Conservation (phyloP, 2,113 vertebrate species). For the Psilopogon haemacephalus region DNA sequence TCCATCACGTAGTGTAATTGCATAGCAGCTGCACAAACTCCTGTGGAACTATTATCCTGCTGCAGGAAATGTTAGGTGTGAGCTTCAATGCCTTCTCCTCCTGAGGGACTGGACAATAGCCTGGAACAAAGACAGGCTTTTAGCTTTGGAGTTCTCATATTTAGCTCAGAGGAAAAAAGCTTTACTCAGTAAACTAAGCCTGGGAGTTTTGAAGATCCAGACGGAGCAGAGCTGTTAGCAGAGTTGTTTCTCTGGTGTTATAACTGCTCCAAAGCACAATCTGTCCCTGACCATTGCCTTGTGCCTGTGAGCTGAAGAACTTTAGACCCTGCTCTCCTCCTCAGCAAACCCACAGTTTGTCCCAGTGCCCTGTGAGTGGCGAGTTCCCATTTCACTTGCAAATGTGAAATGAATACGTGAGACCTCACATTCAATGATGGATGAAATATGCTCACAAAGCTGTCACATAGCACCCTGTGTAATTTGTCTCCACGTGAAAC, state of each 20-base stretch:
- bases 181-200: neutral
- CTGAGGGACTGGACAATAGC: neutral
- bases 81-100: neutral
- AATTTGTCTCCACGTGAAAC: constrained; percentile 21
- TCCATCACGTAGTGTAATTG: neutral
- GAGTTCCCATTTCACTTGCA: neutral
- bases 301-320: neutral
- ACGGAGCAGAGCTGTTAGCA: neutral
- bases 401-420: neutral
- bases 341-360: neutral
- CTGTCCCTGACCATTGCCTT: neutral
- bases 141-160: neutral
- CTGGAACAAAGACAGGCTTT: neutral
- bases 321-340: neutral
- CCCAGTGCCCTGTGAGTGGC: neutral
- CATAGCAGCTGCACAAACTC: neutral
- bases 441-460: constrained; percentile 24
- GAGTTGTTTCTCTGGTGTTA: neutral
- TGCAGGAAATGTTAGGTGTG: neutral
- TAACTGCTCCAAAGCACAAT: no score
- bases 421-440: neutral
- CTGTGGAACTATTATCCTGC: neutral
- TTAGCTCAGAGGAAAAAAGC: neutral
- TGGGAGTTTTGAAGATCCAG: neutral
- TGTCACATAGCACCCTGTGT: constrained; percentile 22